Base-by-base conservation (phyloP, 2,888 invertebrate species). In the Nyleta sp. region DNA sequence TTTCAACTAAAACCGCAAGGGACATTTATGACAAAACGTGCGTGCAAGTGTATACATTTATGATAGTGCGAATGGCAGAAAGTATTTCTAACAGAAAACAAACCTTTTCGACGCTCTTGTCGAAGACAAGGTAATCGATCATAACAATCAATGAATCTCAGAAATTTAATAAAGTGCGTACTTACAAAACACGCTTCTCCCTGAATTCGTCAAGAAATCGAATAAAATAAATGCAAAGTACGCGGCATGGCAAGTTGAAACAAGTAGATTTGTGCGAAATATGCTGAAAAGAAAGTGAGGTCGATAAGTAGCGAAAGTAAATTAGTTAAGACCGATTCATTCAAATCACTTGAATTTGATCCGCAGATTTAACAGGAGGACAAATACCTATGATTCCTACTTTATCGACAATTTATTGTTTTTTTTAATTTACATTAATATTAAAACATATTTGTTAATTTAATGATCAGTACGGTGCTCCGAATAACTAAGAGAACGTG, bases 101-200 rank as follows among this genome's bases (percentile, higher is more conserved):
- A 44, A 46, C 20, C 53, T 40, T 71, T 35, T 44, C 20, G 53
- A 55, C 13, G 52, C 60, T 62, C 59, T 59, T 67, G 73, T 73
- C 64, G 40, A 73, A 57, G 65, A 67, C 55, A 48, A 46, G 48
- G 62, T 55, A 68, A 75, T 67, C 60, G 65, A 48, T 57, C 35
- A 55, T 52, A 67, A 75, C 74, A 62, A 75, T 75, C 74, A 62
- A 68, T 60, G 48, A 68, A 55, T 67, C 60, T 71, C 62, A 42
- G 44, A 60, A 64, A 53, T 46, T 52, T 35, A 42, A 71, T 55
- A 44, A 72, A 73, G 35, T 24, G 42, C 50, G 62, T 62, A 57
- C 33, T 55, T 70, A 40, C 15, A 59, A 65, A 65, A 65, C 65
- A 65, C 44, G 64, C 52, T 64, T 38, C 31, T 42, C 48, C 31